Percentiles rank a stretch among this genome's conserved stretches.
phyloP scores from a whole-genome alignment of 2,113 vertebrate species.

The Noturus placidus region DNA sequence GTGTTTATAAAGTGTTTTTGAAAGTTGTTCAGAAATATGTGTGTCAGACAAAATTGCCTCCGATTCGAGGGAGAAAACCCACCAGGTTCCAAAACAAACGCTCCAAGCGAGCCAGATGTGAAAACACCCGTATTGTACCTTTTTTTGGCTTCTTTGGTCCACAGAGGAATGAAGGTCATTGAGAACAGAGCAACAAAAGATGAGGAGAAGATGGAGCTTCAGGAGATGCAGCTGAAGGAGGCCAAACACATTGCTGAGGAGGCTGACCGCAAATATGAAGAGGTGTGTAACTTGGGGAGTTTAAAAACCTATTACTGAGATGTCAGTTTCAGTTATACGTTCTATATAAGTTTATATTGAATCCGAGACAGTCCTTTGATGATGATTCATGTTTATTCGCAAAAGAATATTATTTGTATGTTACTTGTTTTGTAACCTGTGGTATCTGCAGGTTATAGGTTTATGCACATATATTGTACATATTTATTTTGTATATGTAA shows the following conservation, averaged over 20 bases:
- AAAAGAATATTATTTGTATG: not conserved
- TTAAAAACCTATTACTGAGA: not conserved
- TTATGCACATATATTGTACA: not conserved
- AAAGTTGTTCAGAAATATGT: no score
- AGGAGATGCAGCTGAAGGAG: slow-evolving; percentile 98
- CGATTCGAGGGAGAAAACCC: no score
- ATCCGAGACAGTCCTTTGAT: not conserved
- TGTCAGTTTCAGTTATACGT: not conserved
- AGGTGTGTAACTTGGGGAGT: slow-evolving; percentile 72
- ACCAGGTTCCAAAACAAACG: no score
- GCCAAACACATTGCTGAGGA: slow-evolving; percentile 98
- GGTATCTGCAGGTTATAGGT: not conserved
- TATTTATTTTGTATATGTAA: not conserved
- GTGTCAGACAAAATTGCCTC: no score
- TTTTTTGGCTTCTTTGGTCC: not conserved
- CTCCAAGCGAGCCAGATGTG: no score
- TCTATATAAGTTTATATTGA: not conserved
- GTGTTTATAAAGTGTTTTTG: no score
- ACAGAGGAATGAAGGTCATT: slow-evolving; percentile 99
- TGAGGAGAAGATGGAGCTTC: slow-evolving; percentile 98
- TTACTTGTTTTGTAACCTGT: not conserved
- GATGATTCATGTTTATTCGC: not conserved
- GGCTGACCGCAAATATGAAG: slow-evolving; percentile 97
- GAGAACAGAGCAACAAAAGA: slow-evolving; percentile 96
- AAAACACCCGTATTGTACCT: not conserved